Percentiles rank a stretch among this genome's conserved stretches.
phyloP scores from a whole-genome alignment of 2,113 vertebrate genomes.

The Forbesichthys papilliferus region DNA sequence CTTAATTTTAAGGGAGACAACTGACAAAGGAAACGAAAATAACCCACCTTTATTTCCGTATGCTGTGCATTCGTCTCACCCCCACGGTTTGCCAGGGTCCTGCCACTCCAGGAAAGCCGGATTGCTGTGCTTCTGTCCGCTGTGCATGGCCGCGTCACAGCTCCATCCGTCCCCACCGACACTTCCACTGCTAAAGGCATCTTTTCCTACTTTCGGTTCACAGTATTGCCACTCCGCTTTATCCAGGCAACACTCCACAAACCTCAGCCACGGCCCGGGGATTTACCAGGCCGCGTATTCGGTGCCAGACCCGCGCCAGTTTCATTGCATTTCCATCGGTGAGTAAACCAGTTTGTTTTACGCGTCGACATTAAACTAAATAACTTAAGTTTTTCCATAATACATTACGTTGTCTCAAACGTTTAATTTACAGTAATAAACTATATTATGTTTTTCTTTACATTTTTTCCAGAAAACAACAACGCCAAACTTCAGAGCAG shows the following conservation, averaged over 20 bases:
- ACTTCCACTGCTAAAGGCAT: conserved; percentile 92
- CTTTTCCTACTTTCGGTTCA: conserved; percentile 89
- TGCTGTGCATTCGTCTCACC: conserved; percentile 87
- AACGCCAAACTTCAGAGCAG: conserved; percentile 92
- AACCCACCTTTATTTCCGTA: conserved; percentile 90
- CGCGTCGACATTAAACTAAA: background rate
- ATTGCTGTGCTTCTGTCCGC: conserved; percentile 93
- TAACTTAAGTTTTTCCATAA: background rate
- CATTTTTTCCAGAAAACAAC: conserved; percentile 80
- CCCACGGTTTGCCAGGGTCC: conserved; percentile 85
- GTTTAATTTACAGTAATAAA: background rate
- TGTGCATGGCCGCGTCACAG: conserved; percentile 92
- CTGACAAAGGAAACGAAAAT: conserved; percentile 86
- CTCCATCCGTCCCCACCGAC: conserved; percentile 88
- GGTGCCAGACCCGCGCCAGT: conserved; percentile 92
- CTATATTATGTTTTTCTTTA: background rate
- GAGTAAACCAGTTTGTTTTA: conserved; percentile 64
- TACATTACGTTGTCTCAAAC: background rate
- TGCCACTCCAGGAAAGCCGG: conserved; percentile 96
- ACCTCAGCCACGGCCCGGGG: conserved; percentile 84
- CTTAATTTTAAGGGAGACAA: conserved; percentile 90
- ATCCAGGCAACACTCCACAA: conserved; percentile 83
- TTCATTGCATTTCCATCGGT: conserved; percentile 98
- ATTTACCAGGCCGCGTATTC: conserved; percentile 93
- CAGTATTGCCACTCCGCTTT: conserved; percentile 93